Conservation (phyloP, 2,113 vertebrate genomes). For the Pogona vitticeps region DNA sequence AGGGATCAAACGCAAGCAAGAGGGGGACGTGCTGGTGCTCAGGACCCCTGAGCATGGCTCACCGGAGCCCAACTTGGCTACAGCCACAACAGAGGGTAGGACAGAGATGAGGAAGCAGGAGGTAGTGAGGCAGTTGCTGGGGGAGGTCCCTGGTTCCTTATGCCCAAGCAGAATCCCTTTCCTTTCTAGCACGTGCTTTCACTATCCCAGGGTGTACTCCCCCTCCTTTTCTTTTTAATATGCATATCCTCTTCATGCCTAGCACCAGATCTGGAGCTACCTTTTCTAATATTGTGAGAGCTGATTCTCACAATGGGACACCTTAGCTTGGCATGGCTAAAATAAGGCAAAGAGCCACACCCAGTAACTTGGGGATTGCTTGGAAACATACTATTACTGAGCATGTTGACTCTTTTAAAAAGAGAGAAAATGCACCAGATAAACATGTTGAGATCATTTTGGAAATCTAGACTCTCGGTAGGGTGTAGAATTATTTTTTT, state of each 20-base stretch:
- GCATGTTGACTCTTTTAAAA: conserved; percentile 77
- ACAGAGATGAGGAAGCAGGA: conserved; percentile 86
- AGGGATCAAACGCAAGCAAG: conserved; percentile 86
- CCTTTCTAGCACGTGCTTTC: conserved; percentile 77
- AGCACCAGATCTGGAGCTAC: conserved; percentile 76
- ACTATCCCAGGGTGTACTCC: conserved; percentile 74
- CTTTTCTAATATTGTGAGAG: conserved; percentile 72
- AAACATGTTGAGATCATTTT: conserved; percentile 27
- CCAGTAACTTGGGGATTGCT: conserved; percentile 71
- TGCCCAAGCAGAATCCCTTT: conserved; percentile 77
- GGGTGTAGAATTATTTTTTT: conserved; percentile 39
- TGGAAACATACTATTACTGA: conserved; percentile 82
- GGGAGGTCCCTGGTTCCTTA: conserved; percentile 76
- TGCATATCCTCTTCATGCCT: conserved; percentile 69
- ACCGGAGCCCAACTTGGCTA: conserved; percentile 86
- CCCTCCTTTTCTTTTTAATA: conserved; percentile 75
- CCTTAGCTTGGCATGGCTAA: conserved; percentile 79
- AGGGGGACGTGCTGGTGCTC: conserved; percentile 87
- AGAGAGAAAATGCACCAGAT: conserved; percentile 57
- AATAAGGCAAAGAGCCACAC: conserved; percentile 53
- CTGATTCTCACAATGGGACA: conserved; percentile 78
- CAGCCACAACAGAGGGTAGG: conserved; percentile 98
- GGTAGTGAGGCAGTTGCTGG: conserved; percentile 83
- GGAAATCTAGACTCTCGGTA: conserved; percentile 10
- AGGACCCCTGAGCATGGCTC: conserved; percentile 83